Evolutionary conservation across 2,797 vertebrate genomes (phyloP).

Genomic region (Onychomys torridus): DNA sequence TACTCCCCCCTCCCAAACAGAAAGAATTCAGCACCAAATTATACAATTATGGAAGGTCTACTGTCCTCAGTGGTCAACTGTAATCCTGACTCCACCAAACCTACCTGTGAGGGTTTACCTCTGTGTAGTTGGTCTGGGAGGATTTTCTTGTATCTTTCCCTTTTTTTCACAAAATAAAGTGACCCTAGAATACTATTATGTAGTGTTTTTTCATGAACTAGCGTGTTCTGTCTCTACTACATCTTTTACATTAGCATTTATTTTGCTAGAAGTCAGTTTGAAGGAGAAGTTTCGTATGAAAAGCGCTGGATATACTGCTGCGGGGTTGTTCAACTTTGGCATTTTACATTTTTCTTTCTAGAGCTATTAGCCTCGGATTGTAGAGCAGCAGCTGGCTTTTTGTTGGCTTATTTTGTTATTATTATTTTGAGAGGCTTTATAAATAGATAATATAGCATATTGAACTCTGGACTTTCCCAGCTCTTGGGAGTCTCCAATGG

Average conservation of each 20-base stretch:
- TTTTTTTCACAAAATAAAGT: conserved; percentile 8
- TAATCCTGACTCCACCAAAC: neutral
- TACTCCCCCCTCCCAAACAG: neutral
- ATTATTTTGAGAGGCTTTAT: neutral
- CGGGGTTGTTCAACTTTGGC: neutral
- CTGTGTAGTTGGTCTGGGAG: neutral
- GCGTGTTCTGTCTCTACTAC: neutral
- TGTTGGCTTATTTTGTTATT: neutral
- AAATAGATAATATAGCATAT: neutral
- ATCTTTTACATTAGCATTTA: neutral
- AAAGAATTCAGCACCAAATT: neutral
- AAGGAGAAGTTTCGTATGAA: conserved; percentile 1
- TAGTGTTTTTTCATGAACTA: neutral
- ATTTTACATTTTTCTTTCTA: conserved; percentile 11
- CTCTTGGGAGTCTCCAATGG: neutral
- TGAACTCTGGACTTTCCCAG: conserved; percentile 14
- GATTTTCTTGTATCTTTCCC: neutral
- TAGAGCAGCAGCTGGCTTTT: neutral
- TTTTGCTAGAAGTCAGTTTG: neutral
- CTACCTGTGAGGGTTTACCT: neutral
- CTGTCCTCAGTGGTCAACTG: neutral
- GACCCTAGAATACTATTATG: neutral
- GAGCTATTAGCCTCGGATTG: neutral
- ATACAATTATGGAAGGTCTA: neutral
- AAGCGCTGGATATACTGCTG: neutral